Base-by-base conservation (phyloP, 2,888 invertebrate genomes). In the Lithophane leautieri region DNA sequence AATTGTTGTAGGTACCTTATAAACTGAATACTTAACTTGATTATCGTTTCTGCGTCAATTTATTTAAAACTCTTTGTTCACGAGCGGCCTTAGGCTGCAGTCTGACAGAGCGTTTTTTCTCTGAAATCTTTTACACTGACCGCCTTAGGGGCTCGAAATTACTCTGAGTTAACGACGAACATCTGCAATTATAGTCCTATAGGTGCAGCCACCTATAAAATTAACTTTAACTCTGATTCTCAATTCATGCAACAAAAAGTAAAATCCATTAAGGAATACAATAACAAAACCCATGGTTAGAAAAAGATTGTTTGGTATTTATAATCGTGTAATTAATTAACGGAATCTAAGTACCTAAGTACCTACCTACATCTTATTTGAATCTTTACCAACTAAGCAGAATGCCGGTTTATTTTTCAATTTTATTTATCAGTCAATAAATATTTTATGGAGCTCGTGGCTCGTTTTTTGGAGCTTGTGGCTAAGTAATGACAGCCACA, bases 61-160 rank as follows among this genome's bases (percentile, higher is more conserved):
- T 14, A 16, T 44, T 73, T 28, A 54, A 16, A 56, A 72, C 12
- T 85, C 79, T 79, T 61, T 76, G 86, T 62, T 40, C 19, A 6
- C 50, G 1, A 66, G 2, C 12, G 25, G 83, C 76, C 65, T 78
- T 52, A 82, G 75, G 86, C 82, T 69, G 22, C 25, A 25, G 54
- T 50, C 77, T 65, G 79, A 79, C 72, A 34, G 44, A 73, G 61
- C 76, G 67, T 83, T 87, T 88, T 86, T 89, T 84, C 73, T 81
- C 66, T 69, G 77, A 79, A 84, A 74, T 81, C 70, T 82, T 87
- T 82, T 66, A 80, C 80, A 66, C 50, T 65, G 66, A 76, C 79
- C 77, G 82, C 86, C 82, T 75, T 54, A 80, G 78, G 84, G 76
- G 19, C 70, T 81, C 81, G 42, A 86, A 87, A 89, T 87, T 84